Evolutionary conservation across 23 tunicate species (phyloP).

Genomic region (Phallusia fumigata): DNA sequence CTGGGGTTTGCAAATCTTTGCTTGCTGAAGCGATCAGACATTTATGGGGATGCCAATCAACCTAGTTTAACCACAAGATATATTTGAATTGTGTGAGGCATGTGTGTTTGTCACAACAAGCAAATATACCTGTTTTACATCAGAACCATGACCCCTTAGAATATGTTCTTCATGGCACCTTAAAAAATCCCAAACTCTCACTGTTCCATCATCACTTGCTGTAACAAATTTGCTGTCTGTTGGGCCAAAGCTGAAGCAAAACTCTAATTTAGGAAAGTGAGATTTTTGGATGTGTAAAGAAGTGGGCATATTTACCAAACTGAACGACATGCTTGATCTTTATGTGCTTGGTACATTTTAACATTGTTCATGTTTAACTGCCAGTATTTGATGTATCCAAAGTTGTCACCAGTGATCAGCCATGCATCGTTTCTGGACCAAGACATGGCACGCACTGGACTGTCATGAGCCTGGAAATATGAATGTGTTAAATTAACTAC

Average conservation of each 20-base stretch:
- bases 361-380: conserved; percentile 98
- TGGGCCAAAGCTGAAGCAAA: conserved; percentile 76
- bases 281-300: neutral
- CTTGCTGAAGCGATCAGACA: conserved; percentile 90
- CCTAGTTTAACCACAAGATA: conserved; percentile 31
- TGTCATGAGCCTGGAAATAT: conserved; percentile 84
- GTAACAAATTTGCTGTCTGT: conserved; percentile 93
- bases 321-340: conserved; percentile 97
- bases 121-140: conserved; percentile 16
- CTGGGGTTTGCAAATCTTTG: conserved; percentile 97
- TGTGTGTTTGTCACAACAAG: neutral
- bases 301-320: conserved; percentile 53
- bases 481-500: neutral
- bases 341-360: conserved; percentile 99
- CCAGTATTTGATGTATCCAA: conserved; percentile 98
- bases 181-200: conserved; percentile 94
- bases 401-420: conserved; percentile 97
- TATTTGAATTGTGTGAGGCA: no score
- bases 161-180: conserved; percentile 83
- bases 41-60: conserved; percentile 99
- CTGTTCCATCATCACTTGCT: conserved; percentile 98
- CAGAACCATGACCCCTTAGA: conserved; percentile 33
- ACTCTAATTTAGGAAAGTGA: neutral
- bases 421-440: conserved; percentile 96
- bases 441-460: conserved; percentile 95